Evolutionary conservation across 2,888 invertebrate species (phyloP).

Genomic region (Drosophila antonietae): DNA sequence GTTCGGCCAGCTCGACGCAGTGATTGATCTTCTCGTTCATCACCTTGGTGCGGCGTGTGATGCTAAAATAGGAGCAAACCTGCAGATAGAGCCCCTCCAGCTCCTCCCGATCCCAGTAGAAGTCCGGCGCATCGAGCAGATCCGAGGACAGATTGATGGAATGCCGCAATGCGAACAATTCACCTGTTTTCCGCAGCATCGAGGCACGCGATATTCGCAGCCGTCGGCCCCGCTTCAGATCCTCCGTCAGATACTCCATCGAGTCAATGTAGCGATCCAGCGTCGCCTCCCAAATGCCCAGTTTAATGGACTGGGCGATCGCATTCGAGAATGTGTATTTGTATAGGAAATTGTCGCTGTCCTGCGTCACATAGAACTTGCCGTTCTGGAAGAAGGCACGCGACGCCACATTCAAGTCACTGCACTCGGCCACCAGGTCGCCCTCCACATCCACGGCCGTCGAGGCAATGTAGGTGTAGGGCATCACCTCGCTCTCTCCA

Average conservation of each 20-base stretch:
- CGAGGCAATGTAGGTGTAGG: conserved; percentile 87
- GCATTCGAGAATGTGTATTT: conserved; percentile 98
- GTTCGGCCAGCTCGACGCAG: conserved; percentile 95
- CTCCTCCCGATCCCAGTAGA: conserved; percentile 98
- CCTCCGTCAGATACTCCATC: conserved; percentile 92
- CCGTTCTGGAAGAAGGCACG: conserved; percentile 82
- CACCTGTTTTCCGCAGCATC: conserved; percentile 92
- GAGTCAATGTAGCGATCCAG: conserved; percentile 93
- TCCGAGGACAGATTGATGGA: conserved; percentile 97
- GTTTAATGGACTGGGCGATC: conserved; percentile 95
- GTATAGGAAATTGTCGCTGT: conserved; percentile 89
- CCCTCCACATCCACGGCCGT: conserved; percentile 83
- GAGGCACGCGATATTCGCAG: conserved; percentile 87
- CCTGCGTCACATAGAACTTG: conserved; percentile 83
- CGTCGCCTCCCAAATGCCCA: conserved; percentile 97
- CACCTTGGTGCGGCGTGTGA: conserved; percentile 94
- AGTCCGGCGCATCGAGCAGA: conserved; percentile 97
- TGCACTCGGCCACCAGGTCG: conserved; percentile 74
- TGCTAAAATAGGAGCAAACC: conserved; percentile 93
- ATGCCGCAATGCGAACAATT: conserved; percentile 94
- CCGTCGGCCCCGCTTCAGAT: conserved; percentile 90
- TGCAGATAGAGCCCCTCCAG: conserved; percentile 93
- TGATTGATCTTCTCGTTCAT: conserved; percentile 98
- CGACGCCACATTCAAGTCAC: conserved; percentile 79
- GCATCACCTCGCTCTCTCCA: conserved; percentile 93